These are phyloP conservation scores for Drosophila ficusphila DNA, from an alignment of 1,140 invertebrate species.

Conservation along the genomic window DNA sequence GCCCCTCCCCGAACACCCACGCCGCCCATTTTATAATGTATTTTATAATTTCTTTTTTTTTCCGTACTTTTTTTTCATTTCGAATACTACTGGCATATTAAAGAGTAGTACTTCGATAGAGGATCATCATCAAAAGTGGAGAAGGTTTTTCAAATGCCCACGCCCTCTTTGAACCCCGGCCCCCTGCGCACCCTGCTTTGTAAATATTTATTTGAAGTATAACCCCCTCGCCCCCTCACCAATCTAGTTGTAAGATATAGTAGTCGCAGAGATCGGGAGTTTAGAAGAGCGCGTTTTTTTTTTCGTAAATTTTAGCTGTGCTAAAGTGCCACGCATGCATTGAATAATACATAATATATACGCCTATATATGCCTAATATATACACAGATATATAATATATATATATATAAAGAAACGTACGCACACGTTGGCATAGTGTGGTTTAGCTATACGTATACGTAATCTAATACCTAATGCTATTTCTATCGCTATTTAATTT, in stretches of 20 bases:
- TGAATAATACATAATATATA: conserved; percentile 48
- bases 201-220: conserved; percentile 79
- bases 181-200: conserved; percentile 44
- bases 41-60: conserved; percentile 39
- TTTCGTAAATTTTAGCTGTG: conserved; percentile 67
- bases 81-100: background rate
- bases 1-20: conserved; percentile 12
- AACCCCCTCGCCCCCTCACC: conserved; percentile 40
- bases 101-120: conserved; percentile 3
- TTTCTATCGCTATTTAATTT: conserved; percentile 34
- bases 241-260: conserved; percentile 58
- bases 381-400: conserved; percentile 30
- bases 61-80: conserved; percentile 8
- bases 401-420: conserved; percentile 5
- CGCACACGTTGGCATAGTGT: conserved; percentile 24
- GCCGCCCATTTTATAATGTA: conserved; percentile 23
- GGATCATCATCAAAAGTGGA: conserved; percentile 7
- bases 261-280: conserved; percentile 18
- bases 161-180: background rate
- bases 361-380: conserved; percentile 34
- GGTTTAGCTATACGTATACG: conserved; percentile 39
- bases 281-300: conserved; percentile 24
- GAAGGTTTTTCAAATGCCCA: background rate
- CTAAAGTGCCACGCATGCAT: conserved; percentile 71
- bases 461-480: conserved; percentile 31